phyloP scores from a whole-genome alignment of 2,797 vertebrate genomes.

The Merluccius polli region DNA sequence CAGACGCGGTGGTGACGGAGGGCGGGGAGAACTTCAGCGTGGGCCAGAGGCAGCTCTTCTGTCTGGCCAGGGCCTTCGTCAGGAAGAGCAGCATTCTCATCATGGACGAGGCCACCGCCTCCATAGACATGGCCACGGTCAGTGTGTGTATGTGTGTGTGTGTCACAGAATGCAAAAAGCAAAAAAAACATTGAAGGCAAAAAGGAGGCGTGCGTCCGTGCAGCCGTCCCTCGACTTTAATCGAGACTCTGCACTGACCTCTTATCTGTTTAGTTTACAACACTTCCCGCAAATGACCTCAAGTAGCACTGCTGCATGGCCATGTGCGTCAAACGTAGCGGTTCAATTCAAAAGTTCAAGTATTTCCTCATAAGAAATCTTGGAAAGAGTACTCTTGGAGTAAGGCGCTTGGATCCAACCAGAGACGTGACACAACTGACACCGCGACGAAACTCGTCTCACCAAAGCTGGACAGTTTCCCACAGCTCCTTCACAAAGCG shows the following conservation, averaged over 20 bases:
- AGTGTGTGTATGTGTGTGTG: constrained; percentile 36
- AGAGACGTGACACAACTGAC: no score
- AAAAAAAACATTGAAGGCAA: no score
- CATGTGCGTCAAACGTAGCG: no score
- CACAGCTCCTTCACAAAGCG: no score
- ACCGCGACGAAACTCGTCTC: no score
- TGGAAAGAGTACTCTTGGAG: background rate
- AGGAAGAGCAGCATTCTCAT: constrained; percentile 98
- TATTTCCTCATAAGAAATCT: background rate
- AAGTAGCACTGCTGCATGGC: no score
- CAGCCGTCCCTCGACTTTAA: no score
- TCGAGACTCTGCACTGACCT: no score
- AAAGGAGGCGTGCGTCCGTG: no score
- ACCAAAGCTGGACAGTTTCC: no score
- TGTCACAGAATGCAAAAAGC: background rate
- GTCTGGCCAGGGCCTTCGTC: constrained; percentile 92
- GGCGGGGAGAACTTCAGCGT: constrained; percentile 98
- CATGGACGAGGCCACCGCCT: constrained; percentile 98
- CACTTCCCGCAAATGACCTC: no score
- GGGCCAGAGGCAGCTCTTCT: constrained; percentile 95
- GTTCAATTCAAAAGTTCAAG: background rate
- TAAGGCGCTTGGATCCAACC: background rate
- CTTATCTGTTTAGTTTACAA: no score
- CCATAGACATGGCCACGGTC: constrained; percentile 98
- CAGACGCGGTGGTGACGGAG: constrained; percentile 92